phyloP scores from a whole-genome alignment of 2,888 invertebrate genomes.

The Scaptodrosophila latifasciaeformis region DNA sequence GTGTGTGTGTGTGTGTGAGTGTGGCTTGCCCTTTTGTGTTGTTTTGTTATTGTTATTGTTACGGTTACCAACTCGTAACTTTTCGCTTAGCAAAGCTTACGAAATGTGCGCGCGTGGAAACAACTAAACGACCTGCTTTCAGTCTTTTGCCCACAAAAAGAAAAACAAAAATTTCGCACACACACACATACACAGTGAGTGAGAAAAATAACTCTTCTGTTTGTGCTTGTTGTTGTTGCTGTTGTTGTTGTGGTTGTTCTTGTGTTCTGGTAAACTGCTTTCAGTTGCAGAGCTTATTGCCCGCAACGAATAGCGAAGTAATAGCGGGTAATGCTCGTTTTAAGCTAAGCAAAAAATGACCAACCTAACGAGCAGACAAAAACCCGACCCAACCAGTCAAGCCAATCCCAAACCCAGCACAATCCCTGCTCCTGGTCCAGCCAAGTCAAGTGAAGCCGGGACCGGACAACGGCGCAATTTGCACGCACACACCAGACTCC shows the following conservation, averaged over 20 bases:
- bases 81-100: slow-evolving; percentile 51
- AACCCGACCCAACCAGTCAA: not conserved
- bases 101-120: slow-evolving; percentile 44
- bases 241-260: not conserved
- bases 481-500: slow-evolving; percentile 50
- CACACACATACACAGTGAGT: slow-evolving; percentile 14
- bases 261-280: too few relatives aligned
- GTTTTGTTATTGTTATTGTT: not conserved
- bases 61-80: slow-evolving; percentile 47
- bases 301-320: slow-evolving; percentile 53
- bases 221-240: slow-evolving; percentile 10
- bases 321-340: slow-evolving; percentile 63
- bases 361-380: not conserved
- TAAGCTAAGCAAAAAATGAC: slow-evolving; percentile 39
- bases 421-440: too few relatives aligned
- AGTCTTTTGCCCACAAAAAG: too few relatives aligned
- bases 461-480: slow-evolving; percentile 41
- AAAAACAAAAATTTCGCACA: too few relatives aligned
- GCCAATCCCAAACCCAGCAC: too few relatives aligned
- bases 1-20: not conserved
- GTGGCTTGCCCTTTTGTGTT: not conserved
- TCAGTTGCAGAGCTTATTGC: not conserved
- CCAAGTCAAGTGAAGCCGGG: too few relatives aligned
- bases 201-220: slow-evolving; percentile 24
- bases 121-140: slow-evolving; percentile 29